Evolutionary conservation across 2,797 vertebrate species (phyloP).

Genomic region (Sarcophilus harrisii): DNA sequence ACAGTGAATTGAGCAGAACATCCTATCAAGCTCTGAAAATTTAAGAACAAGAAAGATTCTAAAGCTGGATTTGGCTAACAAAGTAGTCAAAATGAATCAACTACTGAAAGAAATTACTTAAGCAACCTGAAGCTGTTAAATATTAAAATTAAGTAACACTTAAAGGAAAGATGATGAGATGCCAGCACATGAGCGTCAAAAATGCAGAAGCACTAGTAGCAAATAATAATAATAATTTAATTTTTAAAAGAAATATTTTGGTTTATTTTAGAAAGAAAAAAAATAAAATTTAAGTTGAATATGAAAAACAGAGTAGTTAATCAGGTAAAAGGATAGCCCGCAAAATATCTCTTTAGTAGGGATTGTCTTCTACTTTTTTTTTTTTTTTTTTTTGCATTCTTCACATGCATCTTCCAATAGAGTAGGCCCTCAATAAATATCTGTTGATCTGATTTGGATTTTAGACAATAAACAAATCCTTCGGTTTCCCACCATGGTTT

Average conservation of each 20-base stretch:
- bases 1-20: conserved; percentile 6
- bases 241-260: not conserved
- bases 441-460: not conserved
- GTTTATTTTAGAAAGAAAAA: not conserved
- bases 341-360: not conserved
- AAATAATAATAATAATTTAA: not conserved
- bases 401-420: not conserved
- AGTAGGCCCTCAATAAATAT: not conserved
- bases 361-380: not conserved
- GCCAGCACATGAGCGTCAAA: not conserved
- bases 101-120: conserved; percentile 29
- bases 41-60: not conserved
- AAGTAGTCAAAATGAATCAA: conserved; percentile 40
- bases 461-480: conserved; percentile 1
- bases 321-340: not conserved
- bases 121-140: not conserved
- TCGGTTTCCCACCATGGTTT: not conserved
- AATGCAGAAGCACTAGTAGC: not conserved
- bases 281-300: not conserved
- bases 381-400: not conserved
- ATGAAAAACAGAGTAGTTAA: not conserved
- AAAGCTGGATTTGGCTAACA: conserved; percentile 18
- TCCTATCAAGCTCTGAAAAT: not conserved
- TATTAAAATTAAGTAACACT: not conserved
- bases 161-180: not conserved